Evolutionary conservation across 2,113 vertebrate genomes (phyloP), one percentile per base, ranked within the genome.

Genomic region (Potamarius usumacintae): DNA sequence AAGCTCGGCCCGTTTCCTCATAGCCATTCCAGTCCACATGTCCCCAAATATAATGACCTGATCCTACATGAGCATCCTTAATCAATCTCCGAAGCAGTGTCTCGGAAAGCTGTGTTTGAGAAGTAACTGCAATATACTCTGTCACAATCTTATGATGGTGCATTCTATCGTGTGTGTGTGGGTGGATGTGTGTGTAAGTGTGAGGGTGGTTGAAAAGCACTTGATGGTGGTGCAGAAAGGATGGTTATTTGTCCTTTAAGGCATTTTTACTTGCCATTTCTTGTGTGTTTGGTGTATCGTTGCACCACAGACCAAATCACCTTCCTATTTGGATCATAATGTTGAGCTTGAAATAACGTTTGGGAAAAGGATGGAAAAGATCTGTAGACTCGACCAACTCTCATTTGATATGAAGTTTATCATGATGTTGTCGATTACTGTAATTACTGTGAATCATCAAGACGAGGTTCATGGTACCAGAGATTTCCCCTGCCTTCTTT

Each of bases 401-500:
- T 78, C 10, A 52, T 78, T 78, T 27, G 5, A 78, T 78, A 11
- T 17, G 3, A 85, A 3, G 12, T 27, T 62, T 17, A 27, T 15
- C n/a, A 57, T 30, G 50, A 78, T 27, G 12, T 10, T 30, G 5
- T 80, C 15, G 17, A 57, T 80, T 20, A 58, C n/a, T 20, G 52
- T 78, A 52, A 77, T 77, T 77, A 14, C 22, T 55, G 5, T 25
- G 1, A 30, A 48, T 18, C 52, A 67, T 58, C 27, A 80, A 77
- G 22, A 27, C 7, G 5, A 55, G 55, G 76, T 62, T 60, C 48
- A 65, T 58, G 77, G 60, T 77, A 53, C 86, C 57, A 87, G 77
- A 12, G 30, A 58, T 77, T 76, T 42, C 42, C 76, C 85, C 62
- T 87, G 82, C 78, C 57, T 71, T 34, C 74, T 71, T 84, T 65